phyloP scores from a whole-genome alignment of 1,140 invertebrate species.

The Drosophila punjabiensis region DNA sequence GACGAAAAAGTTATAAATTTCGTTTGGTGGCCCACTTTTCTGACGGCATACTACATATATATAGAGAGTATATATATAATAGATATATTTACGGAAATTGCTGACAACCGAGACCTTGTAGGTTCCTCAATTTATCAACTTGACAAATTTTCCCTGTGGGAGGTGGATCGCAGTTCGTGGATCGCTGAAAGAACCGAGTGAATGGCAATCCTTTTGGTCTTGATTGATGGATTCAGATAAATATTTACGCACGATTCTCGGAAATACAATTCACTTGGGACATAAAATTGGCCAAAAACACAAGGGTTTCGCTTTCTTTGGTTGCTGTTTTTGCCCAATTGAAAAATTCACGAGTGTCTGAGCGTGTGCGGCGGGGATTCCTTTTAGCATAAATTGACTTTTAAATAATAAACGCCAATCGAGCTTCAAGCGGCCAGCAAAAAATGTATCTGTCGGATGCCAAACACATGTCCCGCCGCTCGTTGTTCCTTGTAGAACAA shows the following conservation, averaged over 20 bases:
- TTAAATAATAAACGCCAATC: conserved; percentile 68
- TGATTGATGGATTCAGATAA: conserved; percentile 73
- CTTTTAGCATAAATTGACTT: conserved; percentile 66
- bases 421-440: conserved; percentile 48
- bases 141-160: conserved; percentile 57
- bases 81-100: conserved; percentile 57
- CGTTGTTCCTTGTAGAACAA: conserved; percentile 38
- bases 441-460: conserved; percentile 41
- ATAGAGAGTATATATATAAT: conserved; percentile 16
- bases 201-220: conserved; percentile 24
- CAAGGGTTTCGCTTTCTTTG: conserved; percentile 7
- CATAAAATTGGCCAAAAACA: conserved; percentile 55
- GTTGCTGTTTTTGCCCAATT: conserved; percentile 16
- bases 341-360: conserved; percentile 19
- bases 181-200: conserved; percentile 29
- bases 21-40: conserved; percentile 46
- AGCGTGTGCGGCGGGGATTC: conserved; percentile 37
- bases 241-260: conserved; percentile 71
- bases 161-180: conserved; percentile 7
- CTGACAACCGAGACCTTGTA: conserved; percentile 48
- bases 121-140: conserved; percentile 48
- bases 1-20: conserved; percentile 34
- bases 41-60: conserved; percentile 16
- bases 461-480: conserved; percentile 47
- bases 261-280: conserved; percentile 68